Evolutionary conservation across 2,888 invertebrate species (phyloP).

Genomic region (Leptinotarsa tumamoca): DNA sequence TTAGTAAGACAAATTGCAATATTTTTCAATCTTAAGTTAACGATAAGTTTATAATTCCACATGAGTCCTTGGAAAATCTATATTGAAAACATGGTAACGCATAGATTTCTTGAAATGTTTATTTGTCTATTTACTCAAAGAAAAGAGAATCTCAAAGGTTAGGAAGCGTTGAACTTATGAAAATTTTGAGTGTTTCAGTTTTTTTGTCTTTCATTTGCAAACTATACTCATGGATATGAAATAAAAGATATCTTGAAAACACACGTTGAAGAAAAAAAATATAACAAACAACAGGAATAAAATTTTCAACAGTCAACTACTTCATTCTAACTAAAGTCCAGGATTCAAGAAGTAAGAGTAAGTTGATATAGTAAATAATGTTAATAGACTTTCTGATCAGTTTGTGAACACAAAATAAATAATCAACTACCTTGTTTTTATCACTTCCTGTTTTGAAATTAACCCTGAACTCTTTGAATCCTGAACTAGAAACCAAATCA

Average conservation of each 20-base stretch:
- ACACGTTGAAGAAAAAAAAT: slow-evolving; percentile 8
- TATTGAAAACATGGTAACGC: no score
- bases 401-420: neutral
- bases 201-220: neutral
- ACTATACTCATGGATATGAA: neutral
- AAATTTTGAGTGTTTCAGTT: no score
- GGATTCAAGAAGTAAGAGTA: neutral
- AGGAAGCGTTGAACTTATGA: no score
- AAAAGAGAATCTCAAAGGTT: no score
- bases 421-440: no score
- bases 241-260: slow-evolving; percentile 15
- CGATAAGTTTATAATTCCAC: no score
- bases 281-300: slow-evolving; percentile 54
- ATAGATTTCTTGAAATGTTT: no score
- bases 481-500: slow-evolving; percentile 52
- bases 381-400: neutral
- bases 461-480: neutral
- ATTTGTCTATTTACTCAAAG: no score
- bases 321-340: slow-evolving; percentile 42
- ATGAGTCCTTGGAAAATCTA: no score
- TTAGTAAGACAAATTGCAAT: no score
- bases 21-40: no score
- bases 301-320: slow-evolving; percentile 55
- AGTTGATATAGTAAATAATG: neutral
- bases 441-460: no score